Conservation (phyloP, 2,113 vertebrate genomes). For the Zeus faber region DNA sequence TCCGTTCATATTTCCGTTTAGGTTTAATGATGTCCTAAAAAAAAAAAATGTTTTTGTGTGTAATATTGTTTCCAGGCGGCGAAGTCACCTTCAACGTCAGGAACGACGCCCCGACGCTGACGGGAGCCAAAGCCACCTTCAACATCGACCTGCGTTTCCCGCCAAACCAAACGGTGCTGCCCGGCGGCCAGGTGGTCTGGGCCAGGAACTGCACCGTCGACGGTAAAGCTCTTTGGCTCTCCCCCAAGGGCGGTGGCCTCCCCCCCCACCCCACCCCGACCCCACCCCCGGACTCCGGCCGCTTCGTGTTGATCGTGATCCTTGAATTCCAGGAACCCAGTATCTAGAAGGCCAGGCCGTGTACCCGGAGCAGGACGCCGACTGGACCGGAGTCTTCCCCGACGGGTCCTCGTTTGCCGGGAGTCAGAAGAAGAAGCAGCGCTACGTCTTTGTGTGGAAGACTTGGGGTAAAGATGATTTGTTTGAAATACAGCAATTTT, state of each 20-base stretch:
- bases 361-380: conserved; percentile 72
- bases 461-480: conserved; percentile 79
- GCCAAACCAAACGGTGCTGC: conserved; percentile 76
- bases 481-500: too few relatives aligned
- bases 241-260: neutral
- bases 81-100: conserved; percentile 80
- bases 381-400: conserved; percentile 75
- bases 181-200: conserved; percentile 86
- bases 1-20: too few relatives aligned
- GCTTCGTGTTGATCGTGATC: neutral
- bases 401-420: conserved; percentile 77
- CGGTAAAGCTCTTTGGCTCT: conserved; percentile 62
- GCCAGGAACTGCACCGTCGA: conserved; percentile 79
- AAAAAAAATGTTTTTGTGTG: too few relatives aligned
- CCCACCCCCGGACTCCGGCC: neutral
- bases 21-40: too few relatives aligned
- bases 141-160: conserved; percentile 82
- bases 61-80: conserved; percentile 73
- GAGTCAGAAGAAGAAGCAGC: conserved; percentile 61
- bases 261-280: neutral
- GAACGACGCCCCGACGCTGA: conserved; percentile 86
- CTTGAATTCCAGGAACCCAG: conserved; percentile 71
- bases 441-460: conserved; percentile 92
- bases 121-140: conserved; percentile 84
- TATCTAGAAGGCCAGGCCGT: conserved; percentile 78